A percentile compares a stretch with the other conserved stretches of the same genome.
Conservation (phyloP, 2,888 invertebrate species). For the Agrilus biguttatus region DNA sequence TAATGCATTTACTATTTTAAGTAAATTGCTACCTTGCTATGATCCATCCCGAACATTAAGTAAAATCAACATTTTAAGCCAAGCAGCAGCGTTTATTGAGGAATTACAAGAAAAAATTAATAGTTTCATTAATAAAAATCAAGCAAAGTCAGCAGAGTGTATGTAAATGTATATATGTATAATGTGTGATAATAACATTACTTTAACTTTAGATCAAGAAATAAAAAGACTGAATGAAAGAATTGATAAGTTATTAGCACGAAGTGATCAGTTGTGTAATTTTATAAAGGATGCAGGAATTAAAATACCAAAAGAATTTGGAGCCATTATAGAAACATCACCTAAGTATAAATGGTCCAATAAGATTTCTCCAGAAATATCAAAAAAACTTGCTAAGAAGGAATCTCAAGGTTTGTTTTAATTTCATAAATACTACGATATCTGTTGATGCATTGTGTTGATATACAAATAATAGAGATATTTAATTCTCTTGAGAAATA, state of each 20-base stretch:
- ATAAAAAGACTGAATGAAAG: constrained; percentile 25
- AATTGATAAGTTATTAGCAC: constrained; percentile 24
- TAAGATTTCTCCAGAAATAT: constrained; percentile 22
- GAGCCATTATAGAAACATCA: constrained; percentile 18
- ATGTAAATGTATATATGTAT: constrained; percentile 5
- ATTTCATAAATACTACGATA: no score
- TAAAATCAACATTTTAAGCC: constrained; percentile 30
- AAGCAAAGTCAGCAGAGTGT: constrained; percentile 14
- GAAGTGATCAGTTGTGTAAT: constrained; percentile 27
- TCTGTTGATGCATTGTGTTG: no score
- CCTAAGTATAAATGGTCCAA: constrained; percentile 19
- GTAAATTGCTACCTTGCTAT: constrained; percentile 35
- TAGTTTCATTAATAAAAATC: constrained; percentile 15
- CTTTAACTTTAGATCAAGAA: constrained; percentile 20
- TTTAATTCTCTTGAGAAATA: no score
- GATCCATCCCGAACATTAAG: constrained; percentile 29
- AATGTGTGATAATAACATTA: background rate
- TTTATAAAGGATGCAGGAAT: constrained; percentile 30
- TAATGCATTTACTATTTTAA: constrained; percentile 33
- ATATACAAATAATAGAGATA: no score
- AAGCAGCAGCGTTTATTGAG: constrained; percentile 26
- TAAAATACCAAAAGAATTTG: constrained; percentile 24
- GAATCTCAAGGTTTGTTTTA: constrained; percentile 23
- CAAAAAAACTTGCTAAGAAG: constrained; percentile 19
- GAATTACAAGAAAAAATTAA: constrained; percentile 28